These are phyloP conservation scores for Drosophila busckii DNA, from an alignment of 1,140 invertebrate species.

Conservation along the genomic window DNA sequence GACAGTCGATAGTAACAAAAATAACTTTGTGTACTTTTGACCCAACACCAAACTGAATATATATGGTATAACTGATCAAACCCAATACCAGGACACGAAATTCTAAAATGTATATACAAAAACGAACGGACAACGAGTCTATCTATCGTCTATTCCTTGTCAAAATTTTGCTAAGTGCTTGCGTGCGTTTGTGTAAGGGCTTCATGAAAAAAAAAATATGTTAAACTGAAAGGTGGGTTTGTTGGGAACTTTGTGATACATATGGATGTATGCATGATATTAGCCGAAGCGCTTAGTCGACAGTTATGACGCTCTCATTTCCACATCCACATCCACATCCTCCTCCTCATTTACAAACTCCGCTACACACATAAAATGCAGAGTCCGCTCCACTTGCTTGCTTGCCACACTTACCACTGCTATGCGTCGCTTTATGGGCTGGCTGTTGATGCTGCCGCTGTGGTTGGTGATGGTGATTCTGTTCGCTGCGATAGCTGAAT, in stretches of 20 bases:
- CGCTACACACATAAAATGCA: slow-evolving; percentile 7
- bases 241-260: slow-evolving; percentile 4
- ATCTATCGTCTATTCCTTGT: not conserved
- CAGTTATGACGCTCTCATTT: slow-evolving; percentile 15
- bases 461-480: slow-evolving; percentile 46
- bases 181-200: slow-evolving; percentile 36
- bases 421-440: slow-evolving; percentile 58
- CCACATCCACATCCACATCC: slow-evolving; percentile 3
- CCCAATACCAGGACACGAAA: too few species aligned
- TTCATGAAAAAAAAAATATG: slow-evolving; percentile 1
- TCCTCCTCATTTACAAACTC: slow-evolving; percentile 1
- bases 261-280: slow-evolving; percentile 8
- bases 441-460: slow-evolving; percentile 41
- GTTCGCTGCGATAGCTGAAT: slow-evolving; percentile 64
- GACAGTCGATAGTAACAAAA: too few species aligned
- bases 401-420: slow-evolving; percentile 65
- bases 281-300: slow-evolving; percentile 35
- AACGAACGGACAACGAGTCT: slow-evolving; percentile 14
- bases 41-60: slow-evolving; percentile 5
- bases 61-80: too few species aligned
- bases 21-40: not conserved
- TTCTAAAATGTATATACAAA: not conserved
- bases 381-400: slow-evolving; percentile 3
- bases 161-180: slow-evolving; percentile 23
- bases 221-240: slow-evolving; percentile 8